Evolutionary conservation across 2,797 vertebrate species (phyloP), one percentile per base, ranked within the genome.

Genomic region (Sebastes diaconus): DNA sequence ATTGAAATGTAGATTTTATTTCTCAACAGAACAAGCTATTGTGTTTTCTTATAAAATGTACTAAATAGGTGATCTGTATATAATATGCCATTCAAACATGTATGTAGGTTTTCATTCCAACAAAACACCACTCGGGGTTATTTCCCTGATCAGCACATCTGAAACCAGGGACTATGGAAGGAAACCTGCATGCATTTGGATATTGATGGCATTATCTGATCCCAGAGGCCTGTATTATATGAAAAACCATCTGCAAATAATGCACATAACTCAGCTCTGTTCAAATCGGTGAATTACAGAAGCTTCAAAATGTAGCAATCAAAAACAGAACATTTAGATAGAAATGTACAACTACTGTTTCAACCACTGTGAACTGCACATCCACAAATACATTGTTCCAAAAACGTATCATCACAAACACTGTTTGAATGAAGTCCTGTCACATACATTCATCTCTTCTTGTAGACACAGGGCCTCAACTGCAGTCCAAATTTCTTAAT

Each of bases 391-490:
- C 2, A 10, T 10, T 24, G 27, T 9, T 32, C 63, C 12, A n/a
- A 58, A 14, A 20, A 32, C n/a, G 3, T n/a, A 10, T 20, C 9
- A 2, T 50, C 3, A 25, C 14, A 32, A 32, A 20, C 46, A 9
- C 0, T 24, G 58, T 30, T 8, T 9, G 10, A 12, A 34, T 39
- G 3, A 46, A 57, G 34, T 36, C 34, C 34, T 36, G 36, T 68
- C 18, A 6, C 20, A 16, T 68, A 7, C 14, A 52, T 27, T 95
- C 92, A 97, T 91, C 96, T 93, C 83, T 96, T 96, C 92, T 97
- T 97, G 83, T 97, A 97, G 42, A 97, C 10, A 84, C 96, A 97
- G 1, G 96, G 92, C 80, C 84, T 96, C 69, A 97, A 84, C 81
- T 96, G 81, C 54, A 97, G 90, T 32, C 89, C 87, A 13, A 86